Conservation (phyloP, 2,113 vertebrate genomes). For the Coracopsis vasa region DNA sequence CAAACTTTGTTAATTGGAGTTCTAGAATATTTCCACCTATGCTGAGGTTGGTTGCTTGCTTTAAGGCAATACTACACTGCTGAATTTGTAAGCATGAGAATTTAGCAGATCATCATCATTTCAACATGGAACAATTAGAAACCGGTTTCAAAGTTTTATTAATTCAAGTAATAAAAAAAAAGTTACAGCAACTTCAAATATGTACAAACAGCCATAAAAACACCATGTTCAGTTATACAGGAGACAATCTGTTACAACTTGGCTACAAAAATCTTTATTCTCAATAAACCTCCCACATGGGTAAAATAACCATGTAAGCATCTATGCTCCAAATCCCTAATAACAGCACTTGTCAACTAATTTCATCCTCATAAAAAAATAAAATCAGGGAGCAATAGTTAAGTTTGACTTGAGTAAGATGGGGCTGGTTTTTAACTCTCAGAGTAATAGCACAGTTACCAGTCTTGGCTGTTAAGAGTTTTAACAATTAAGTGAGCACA, state of each 20-base stretch:
- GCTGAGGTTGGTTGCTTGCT: background rate
- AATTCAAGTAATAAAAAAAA: slow-evolving; percentile 68
- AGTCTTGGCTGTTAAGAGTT: background rate
- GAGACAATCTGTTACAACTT: background rate
- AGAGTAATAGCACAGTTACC: background rate
- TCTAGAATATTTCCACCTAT: background rate
- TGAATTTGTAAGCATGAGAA: background rate
- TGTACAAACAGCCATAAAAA: slow-evolving; percentile 62
- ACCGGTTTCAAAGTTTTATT: slow-evolving; percentile 64
- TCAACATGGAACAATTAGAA: background rate
- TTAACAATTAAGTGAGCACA: background rate
- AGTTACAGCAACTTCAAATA: slow-evolving; percentile 56
- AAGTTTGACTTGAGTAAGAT: background rate
- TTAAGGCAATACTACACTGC: background rate
- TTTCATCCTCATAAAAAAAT: background rate
- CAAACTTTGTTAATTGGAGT: background rate
- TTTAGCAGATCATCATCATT: background rate
- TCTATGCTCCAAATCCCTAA: background rate
- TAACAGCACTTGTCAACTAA: slow-evolving; percentile 24
- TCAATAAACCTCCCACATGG: background rate
- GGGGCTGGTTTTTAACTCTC: background rate
- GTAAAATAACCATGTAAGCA: slow-evolving; percentile 6
- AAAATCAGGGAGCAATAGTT: slow-evolving; percentile 1
- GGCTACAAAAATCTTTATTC: background rate
- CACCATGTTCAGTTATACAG: background rate